Percentiles rank a stretch among this genome's conserved stretches.
phyloP scores from a whole-genome alignment of 1,140 invertebrate species.

The Calephelis virginiensis region DNA sequence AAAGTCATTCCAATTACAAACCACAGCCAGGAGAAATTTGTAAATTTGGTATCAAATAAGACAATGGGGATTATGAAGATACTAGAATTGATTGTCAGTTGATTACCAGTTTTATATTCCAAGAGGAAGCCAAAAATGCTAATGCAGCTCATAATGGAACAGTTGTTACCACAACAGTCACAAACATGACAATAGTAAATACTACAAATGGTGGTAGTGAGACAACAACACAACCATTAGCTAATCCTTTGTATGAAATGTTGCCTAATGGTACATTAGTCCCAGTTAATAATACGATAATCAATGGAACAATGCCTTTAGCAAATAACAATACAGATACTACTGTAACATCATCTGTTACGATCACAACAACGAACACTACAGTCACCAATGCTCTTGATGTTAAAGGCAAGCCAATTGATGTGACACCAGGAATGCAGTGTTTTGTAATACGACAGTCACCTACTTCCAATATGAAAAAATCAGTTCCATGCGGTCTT shows the following conservation, averaged over 20 bases:
- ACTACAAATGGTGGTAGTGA: conserved; percentile 31
- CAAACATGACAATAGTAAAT: conserved; percentile 57
- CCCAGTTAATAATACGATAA: conserved; percentile 41
- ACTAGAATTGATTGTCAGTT: conserved; percentile 67
- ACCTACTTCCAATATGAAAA: conserved; percentile 51
- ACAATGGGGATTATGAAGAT: conserved; percentile 68
- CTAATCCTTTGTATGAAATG: conserved; percentile 45
- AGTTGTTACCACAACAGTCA: conserved; percentile 49
- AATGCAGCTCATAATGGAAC: conserved; percentile 42
- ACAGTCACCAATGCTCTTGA: conserved; percentile 59
- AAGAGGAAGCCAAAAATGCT: conserved; percentile 46
- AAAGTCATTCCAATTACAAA: conserved; percentile 45
- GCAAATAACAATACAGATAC: conserved; percentile 31
- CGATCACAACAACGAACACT: conserved; percentile 57
- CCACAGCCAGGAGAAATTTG: conserved; percentile 59
- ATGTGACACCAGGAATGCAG: conserved; percentile 65
- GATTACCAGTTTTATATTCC: conserved; percentile 62
- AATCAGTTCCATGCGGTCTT: conserved; percentile 54
- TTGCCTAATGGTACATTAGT: conserved; percentile 63
- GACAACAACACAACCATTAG: conserved; percentile 9
- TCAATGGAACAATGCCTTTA: conserved; percentile 33
- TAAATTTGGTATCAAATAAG: conserved; percentile 64
- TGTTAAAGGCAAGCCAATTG: conserved; percentile 58
- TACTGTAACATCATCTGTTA: conserved; percentile 48
- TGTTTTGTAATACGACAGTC: conserved; percentile 60